Percentiles rank a stretch among this genome's conserved stretches.
These are phyloP conservation scores for Triplophysa rosa DNA, from an alignment of 2,113 vertebrate genomes.

Conservation along the genomic window DNA sequence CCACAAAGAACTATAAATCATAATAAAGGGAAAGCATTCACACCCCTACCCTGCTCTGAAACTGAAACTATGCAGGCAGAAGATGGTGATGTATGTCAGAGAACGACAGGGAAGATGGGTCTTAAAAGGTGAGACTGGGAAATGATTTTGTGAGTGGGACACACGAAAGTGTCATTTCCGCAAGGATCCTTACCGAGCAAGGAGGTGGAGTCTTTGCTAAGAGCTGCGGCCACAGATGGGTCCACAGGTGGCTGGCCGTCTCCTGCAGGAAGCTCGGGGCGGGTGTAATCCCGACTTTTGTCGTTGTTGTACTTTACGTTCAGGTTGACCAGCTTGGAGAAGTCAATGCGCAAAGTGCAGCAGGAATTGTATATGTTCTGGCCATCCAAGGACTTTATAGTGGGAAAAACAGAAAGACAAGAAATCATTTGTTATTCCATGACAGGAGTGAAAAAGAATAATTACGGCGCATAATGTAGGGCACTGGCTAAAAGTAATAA, in stretches of 20 bases:
- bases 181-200: slow-evolving; percentile 82
- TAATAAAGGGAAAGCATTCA: slow-evolving; percentile 28
- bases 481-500: slow-evolving; percentile 32
- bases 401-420: slow-evolving; percentile 41
- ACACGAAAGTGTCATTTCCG: background rate
- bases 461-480: slow-evolving; percentile 12
- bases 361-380: slow-evolving; percentile 99
- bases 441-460: slow-evolving; percentile 18
- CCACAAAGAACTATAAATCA: slow-evolving; percentile 23
- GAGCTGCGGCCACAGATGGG: slow-evolving; percentile 83
- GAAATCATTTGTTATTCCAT: slow-evolving; percentile 13
- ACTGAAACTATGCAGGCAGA: slow-evolving; percentile 16
- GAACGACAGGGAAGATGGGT: slow-evolving; percentile 24
- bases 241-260: slow-evolving; percentile 88
- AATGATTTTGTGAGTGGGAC: background rate
- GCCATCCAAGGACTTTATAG: slow-evolving; percentile 88
- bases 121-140: slow-evolving; percentile 15
- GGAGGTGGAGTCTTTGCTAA: slow-evolving; percentile 90
- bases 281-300: slow-evolving; percentile 97
- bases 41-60: slow-evolving; percentile 33
- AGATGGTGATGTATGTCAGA: slow-evolving; percentile 26
- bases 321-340: slow-evolving; percentile 98
- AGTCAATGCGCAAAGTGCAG: slow-evolving; percentile 97
- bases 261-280: slow-evolving; percentile 94
- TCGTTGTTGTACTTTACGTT: slow-evolving; percentile 99